Percentiles rank a stretch among this genome's conserved stretches.
phyloP scores from a whole-genome alignment of 2,888 invertebrate species.

The Timema podura region DNA sequence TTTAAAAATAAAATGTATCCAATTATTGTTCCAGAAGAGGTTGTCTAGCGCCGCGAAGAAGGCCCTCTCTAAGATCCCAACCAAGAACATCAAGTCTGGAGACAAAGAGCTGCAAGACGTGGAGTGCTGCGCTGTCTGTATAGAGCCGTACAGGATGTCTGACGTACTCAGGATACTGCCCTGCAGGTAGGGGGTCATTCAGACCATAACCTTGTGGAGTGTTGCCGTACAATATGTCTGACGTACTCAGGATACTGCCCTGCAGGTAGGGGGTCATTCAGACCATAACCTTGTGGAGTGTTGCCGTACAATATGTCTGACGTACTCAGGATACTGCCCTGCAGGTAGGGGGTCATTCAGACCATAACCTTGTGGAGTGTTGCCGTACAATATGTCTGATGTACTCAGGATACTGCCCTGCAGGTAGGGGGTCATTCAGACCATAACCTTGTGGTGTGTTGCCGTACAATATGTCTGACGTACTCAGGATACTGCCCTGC shows the following conservation, averaged over 20 bases:
- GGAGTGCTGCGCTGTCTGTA: conserved; percentile 93
- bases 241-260: conserved; percentile 82
- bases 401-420: background rate
- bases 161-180: conserved; percentile 86
- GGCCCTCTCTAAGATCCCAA: conserved; percentile 88
- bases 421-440: conserved; percentile 4
- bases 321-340: conserved; percentile 82
- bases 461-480: background rate
- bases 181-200: conserved; percentile 90
- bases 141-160: conserved; percentile 84
- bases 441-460: background rate
- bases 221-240: conserved; percentile 80
- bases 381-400: background rate
- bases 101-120: conserved; percentile 84
- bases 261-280: conserved; percentile 94
- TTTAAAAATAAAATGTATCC: no score
- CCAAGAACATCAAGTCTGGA: conserved; percentile 78
- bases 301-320: conserved; percentile 78
- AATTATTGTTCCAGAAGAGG: conserved; percentile 64
- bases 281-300: background rate
- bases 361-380: background rate
- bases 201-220: no score
- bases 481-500: no score
- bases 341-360: conserved; percentile 67
- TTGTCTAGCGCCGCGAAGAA: conserved; percentile 91